phyloP scores from a whole-genome alignment of 2,113 vertebrate genomes.

The Scytalopus superciliaris region DNA sequence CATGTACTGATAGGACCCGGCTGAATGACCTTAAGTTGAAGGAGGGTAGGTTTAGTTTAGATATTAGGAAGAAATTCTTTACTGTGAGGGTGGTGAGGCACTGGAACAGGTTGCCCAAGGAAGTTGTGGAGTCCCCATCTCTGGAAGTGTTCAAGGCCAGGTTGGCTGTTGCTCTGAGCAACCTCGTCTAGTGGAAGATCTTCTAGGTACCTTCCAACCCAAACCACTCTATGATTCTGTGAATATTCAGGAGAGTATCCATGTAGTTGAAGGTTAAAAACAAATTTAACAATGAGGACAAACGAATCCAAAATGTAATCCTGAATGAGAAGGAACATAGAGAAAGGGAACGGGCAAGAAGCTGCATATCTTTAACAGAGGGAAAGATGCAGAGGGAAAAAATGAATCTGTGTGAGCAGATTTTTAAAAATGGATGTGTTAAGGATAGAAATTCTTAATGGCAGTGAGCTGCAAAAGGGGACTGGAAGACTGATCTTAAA shows the following conservation, averaged over 20 bases:
- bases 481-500: not conserved
- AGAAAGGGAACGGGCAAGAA: not conserved
- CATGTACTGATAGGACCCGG: too few species aligned
- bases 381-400: not conserved
- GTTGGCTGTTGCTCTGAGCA: not conserved
- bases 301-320: not conserved
- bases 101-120: not conserved
- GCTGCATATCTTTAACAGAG: not conserved
- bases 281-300: not conserved
- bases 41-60: not conserved
- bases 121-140: not conserved
- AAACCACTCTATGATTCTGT: not conserved
- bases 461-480: not conserved
- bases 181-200: not conserved
- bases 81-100: not conserved
- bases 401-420: not conserved
- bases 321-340: not conserved
- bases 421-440: not conserved
- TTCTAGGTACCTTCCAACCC: not conserved
- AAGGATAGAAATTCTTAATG: not conserved
- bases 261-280: not conserved
- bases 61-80: not conserved
- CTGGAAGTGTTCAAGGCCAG: not conserved
- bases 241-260: not conserved
- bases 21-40: not conserved